These are phyloP conservation scores for Girardinichthys multiradiatus DNA, from an alignment of 2,113 vertebrate species.

Conservation along the genomic window DNA sequence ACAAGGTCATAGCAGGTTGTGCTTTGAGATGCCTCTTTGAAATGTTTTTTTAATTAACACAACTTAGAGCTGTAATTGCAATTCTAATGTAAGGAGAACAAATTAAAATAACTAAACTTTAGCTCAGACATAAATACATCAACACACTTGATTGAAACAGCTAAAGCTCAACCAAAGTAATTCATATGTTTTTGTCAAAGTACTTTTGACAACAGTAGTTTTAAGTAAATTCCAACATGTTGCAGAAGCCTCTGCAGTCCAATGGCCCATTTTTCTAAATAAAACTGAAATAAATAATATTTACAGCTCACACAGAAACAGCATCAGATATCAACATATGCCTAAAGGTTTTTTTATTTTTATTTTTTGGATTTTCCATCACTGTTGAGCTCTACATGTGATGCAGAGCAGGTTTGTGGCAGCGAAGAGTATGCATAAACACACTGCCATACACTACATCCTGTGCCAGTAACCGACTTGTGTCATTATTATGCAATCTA, in stretches of 20 bases:
- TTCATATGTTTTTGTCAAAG: not conserved
- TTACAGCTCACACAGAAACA: constrained; percentile 5
- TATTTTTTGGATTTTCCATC: constrained; percentile 13
- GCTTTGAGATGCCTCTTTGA: too few species aligned
- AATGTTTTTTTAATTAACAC: not conserved
- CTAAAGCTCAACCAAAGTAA: not conserved
- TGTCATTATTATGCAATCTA: constrained; percentile 76
- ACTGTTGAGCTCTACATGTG: constrained; percentile 23
- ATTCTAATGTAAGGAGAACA: not conserved
- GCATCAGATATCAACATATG: not conserved
- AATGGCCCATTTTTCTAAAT: not conserved
- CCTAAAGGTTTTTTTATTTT: not conserved
- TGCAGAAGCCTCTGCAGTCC: not conserved
- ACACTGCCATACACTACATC: constrained; percentile 72
- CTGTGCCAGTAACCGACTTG: constrained; percentile 71
- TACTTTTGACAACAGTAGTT: not conserved
- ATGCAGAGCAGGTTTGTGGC: constrained; percentile 52
- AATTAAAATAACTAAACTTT: not conserved
- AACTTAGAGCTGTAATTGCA: not conserved
- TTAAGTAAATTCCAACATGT: not conserved
- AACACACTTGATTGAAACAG: not conserved
- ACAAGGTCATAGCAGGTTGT: not conserved
- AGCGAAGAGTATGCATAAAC: constrained; percentile 55
- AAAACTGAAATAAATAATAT: not conserved
- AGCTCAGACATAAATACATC: not conserved